phyloP scores from a whole-genome alignment of 2,888 invertebrate species.

The Tipula lateralis region DNA sequence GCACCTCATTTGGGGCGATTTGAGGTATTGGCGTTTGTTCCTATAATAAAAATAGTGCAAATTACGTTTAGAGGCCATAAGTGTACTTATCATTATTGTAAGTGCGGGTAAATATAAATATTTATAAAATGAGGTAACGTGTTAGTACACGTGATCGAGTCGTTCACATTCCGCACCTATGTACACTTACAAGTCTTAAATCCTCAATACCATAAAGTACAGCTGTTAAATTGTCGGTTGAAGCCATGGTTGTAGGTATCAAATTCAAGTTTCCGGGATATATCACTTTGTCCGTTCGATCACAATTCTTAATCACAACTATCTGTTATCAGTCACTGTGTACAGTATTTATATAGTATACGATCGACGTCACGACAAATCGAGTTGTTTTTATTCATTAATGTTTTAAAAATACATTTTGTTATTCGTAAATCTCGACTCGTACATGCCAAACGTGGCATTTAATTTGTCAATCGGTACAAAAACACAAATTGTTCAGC shows the following conservation, averaged over 20 bases:
- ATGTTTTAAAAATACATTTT: too few relatives aligned
- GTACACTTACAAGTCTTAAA: slow-evolving; percentile 61
- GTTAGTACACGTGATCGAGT: not conserved
- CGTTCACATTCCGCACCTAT: too few relatives aligned
- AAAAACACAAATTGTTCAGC: too few relatives aligned
- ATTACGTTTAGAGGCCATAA: slow-evolving; percentile 33
- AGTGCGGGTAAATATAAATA: not conserved
- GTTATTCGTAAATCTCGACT: too few relatives aligned
- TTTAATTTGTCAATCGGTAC: too few relatives aligned
- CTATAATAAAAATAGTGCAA: slow-evolving; percentile 51
- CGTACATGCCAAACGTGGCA: too few relatives aligned
- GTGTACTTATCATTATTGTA: too few relatives aligned
- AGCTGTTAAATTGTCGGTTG: slow-evolving; percentile 67
- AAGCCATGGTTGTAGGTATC: not conserved
- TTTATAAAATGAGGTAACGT: too few relatives aligned
- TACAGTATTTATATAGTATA: too few relatives aligned
- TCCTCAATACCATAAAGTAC: slow-evolving; percentile 69
- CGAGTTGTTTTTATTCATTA: too few relatives aligned
- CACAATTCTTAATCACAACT: not conserved
- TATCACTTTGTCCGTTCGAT: not conserved
- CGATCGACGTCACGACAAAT: too few relatives aligned
- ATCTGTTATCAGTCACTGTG: too few relatives aligned
- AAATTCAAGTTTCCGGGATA: not conserved
- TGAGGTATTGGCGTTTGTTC: slow-evolving; percentile 78
- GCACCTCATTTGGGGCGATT: slow-evolving; percentile 73